Evolutionary conservation across 2,113 vertebrate genomes (phyloP), one percentile per base, ranked within the genome.

Genomic region (Ageneiosus marmoratus): DNA sequence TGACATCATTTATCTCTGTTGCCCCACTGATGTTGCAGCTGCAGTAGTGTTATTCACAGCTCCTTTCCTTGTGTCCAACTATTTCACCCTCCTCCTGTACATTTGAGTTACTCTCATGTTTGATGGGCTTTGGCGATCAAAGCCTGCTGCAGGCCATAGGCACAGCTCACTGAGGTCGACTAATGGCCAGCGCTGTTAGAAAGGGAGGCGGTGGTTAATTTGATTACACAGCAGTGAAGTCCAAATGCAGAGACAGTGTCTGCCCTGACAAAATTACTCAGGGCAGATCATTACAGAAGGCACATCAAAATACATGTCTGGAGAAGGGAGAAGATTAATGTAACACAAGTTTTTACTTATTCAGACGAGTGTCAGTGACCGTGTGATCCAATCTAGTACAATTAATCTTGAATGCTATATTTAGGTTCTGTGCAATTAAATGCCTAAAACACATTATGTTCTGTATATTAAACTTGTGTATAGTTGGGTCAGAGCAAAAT

Each of bases 181-280:
- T 88, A 88, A 88, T 90, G 13, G 69, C 76, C 75, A 76, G 81
- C 41, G 86, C 32, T 80, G 48, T 41, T 20, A 77, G 75, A 80
- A 83, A 88, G 74, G 34, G 69, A 82, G 83, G 67, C 41, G 22
- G 77, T 3, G 4, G 41, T 63, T 92, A 81, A 91, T 90, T 89
- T 86, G 72, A 91, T 90, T 86, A 88, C 82, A 85, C 82, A 82
- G 84, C 73, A 82, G 58, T 86, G 86, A 16, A 88, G 91, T 79
- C 81, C 80, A 27, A 41, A 83, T 44, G 69, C 44, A 41, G 55
- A 77, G 75, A 74, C 85, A 77, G 74, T 75, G 81, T 77, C 79
- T 58, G 77, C 34, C 85, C 48, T 70, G 80, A 50, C 60, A 24
- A 63, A 87, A 85, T 88, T 84, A 84, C 67, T 81, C 58, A 44